Percentiles rank a stretch among this genome's conserved stretches.
phyloP scores from a whole-genome alignment of 2,888 invertebrate genomes.

The Ectobius pallidus region DNA sequence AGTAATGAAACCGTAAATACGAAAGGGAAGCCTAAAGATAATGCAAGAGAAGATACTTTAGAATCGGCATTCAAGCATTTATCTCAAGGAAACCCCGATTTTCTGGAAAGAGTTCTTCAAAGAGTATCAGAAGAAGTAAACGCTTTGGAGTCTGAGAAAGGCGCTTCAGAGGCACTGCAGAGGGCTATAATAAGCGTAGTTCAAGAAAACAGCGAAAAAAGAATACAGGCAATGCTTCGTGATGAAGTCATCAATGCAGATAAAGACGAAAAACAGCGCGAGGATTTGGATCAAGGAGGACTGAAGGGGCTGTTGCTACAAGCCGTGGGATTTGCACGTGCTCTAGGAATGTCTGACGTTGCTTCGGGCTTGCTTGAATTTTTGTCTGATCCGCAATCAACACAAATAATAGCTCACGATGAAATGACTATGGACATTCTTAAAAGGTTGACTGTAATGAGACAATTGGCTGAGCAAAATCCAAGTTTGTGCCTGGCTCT shows the following conservation, averaged over 20 bases:
- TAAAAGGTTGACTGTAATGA: slow-evolving; percentile 72
- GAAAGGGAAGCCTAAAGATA: neutral
- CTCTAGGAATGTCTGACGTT: slow-evolving; percentile 69
- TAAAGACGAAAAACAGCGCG: slow-evolving; percentile 54
- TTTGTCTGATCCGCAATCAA: slow-evolving; percentile 62
- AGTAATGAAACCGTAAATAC: slow-evolving; percentile 48
- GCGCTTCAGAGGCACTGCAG: slow-evolving; percentile 69
- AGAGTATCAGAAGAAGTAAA: slow-evolving; percentile 67
- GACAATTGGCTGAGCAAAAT: slow-evolving; percentile 70
- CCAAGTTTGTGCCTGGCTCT: slow-evolving; percentile 68
- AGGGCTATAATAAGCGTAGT: slow-evolving; percentile 71
- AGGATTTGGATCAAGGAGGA: slow-evolving; percentile 46
- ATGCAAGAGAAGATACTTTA: slow-evolving; percentile 60
- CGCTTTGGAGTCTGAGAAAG: slow-evolving; percentile 65
- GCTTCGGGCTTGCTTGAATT: slow-evolving; percentile 62
- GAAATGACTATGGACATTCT: slow-evolving; percentile 67
- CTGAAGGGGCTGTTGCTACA: slow-evolving; percentile 62
- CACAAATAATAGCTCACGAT: slow-evolving; percentile 64
- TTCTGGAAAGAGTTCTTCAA: slow-evolving; percentile 64
- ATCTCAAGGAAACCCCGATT: slow-evolving; percentile 64
- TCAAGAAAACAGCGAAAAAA: slow-evolving; percentile 65
- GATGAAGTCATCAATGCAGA: slow-evolving; percentile 52
- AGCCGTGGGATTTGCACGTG: slow-evolving; percentile 71
- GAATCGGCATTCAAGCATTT: slow-evolving; percentile 70
- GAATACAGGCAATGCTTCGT: slow-evolving; percentile 61